These are phyloP conservation scores for Propsilocerus akamusi DNA, from an alignment of 1,140 invertebrate genomes.

Conservation along the genomic window DNA sequence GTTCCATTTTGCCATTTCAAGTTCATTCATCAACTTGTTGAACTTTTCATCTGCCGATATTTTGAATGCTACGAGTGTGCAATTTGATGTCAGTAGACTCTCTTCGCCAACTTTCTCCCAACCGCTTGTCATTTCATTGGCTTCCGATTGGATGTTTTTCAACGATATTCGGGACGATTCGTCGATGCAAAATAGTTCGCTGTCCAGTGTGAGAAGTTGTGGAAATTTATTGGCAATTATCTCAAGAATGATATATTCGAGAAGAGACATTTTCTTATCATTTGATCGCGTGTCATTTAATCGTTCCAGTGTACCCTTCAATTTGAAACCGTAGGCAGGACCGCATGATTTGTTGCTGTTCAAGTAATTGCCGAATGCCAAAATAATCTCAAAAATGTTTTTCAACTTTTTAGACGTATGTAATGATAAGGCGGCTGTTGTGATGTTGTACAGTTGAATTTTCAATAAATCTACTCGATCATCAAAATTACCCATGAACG, in stretches of 20 bases:
- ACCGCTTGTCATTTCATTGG: background rate
- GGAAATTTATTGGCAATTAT: background rate
- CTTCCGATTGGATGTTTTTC: slow-evolving; percentile 1
- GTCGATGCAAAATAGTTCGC: background rate
- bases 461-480: background rate
- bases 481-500: background rate
- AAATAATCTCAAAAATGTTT: background rate
- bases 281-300: background rate
- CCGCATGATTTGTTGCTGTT: background rate
- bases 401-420: background rate
- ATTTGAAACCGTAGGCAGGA: background rate
- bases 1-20: background rate
- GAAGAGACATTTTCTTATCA: background rate
- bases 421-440: background rate
- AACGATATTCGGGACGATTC: background rate
- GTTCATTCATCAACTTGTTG: slow-evolving; percentile 1
- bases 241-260: background rate
- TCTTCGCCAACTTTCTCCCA: background rate
- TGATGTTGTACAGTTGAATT: background rate
- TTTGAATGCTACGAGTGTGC: background rate
- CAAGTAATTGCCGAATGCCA: background rate
- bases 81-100: background rate
- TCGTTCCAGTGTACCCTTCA: background rate
- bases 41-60: background rate
- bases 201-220: background rate